Conservation (phyloP, 2,888 invertebrate species). For the Scaptomyza reducta region DNA sequence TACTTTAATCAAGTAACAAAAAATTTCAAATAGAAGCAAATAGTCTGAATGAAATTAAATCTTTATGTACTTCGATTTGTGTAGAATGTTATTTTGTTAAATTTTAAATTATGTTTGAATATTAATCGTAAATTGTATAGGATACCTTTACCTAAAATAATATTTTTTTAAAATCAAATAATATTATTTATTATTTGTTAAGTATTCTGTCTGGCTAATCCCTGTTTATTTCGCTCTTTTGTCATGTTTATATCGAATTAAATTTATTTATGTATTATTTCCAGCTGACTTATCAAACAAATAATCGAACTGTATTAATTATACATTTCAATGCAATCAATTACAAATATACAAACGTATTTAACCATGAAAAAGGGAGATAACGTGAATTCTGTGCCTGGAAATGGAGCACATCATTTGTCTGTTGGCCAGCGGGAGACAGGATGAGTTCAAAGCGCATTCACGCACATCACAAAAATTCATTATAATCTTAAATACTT, state of each 20-base stretch:
- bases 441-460: conserved; percentile 17
- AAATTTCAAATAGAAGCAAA: too few relatives aligned
- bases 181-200: not conserved
- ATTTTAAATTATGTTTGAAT: too few relatives aligned
- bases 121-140: too few relatives aligned
- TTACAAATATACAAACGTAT: conserved; percentile 39
- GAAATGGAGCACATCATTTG: conserved; percentile 63
- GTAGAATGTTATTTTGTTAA: too few relatives aligned
- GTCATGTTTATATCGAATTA: not conserved
- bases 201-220: not conserved
- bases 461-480: conserved; percentile 27
- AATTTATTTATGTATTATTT: conserved; percentile 5
- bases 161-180: too few relatives aligned
- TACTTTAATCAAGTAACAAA: too few relatives aligned
- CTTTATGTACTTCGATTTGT: too few relatives aligned
- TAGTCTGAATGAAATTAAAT: too few relatives aligned
- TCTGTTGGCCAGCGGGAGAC: conserved; percentile 43
- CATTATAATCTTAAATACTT: conserved; percentile 27
- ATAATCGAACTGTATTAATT: conserved; percentile 56
- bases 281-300: conserved; percentile 5
- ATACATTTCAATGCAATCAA: conserved; percentile 73
- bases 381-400: conserved; percentile 23
- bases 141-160: too few relatives aligned
- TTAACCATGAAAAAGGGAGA: conserved; percentile 1
- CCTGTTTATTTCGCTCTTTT: not conserved